Evolutionary conservation across 2,888 invertebrate genomes (phyloP), one percentile per base, ranked within the genome.

Genomic region (Alviniconcha strummeri): DNA sequence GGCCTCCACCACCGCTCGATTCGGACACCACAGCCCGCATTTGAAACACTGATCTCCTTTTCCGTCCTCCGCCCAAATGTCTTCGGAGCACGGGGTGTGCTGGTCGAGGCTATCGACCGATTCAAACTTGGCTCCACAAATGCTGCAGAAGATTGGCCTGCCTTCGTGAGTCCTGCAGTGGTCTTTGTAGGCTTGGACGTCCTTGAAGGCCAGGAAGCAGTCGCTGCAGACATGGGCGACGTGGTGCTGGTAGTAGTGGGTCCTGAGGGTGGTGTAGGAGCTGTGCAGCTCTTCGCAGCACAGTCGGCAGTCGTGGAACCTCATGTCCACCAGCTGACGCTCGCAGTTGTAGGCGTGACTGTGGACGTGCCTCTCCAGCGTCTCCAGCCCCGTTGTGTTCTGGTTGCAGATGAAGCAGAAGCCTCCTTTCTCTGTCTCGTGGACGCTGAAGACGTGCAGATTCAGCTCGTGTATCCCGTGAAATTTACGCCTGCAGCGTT

Each of bases 231-330:
- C 69, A 15, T 82, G 71, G 8, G 82, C 55, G 13, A 57, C 64
- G 54, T 82, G 82, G 67, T 82, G 82, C 56, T 77, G 82, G 76
- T 82, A 82, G n/a, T 82, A 82, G 57, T 82, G 82, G n/a, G 56
- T 56, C 54, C 77, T 54, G 56, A 82, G 13, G n/a, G 52, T 69
- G 13, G 56, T 19, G 82, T 82, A 82, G 1, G 77, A 76, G n/a
- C 71, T 77, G n/a, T 36, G 77, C 52, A 82, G 67, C 17, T 82
- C 82, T 82, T 82, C 82, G 15, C 19, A 17, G 56, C 82, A 82
- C 67, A 77, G 13, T 69, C 77, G 57, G 57, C 82, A 82, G 82
- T 82, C 82, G 52, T 82, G 82, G 76, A 77, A 82, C 52, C 69
- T 67, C 69, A 67, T 69, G n/a, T 77, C 56, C 19, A 52, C 36